These are phyloP conservation scores for Octonoba sinensis DNA, from an alignment of 2,888 invertebrate species.

Conservation along the genomic window DNA sequence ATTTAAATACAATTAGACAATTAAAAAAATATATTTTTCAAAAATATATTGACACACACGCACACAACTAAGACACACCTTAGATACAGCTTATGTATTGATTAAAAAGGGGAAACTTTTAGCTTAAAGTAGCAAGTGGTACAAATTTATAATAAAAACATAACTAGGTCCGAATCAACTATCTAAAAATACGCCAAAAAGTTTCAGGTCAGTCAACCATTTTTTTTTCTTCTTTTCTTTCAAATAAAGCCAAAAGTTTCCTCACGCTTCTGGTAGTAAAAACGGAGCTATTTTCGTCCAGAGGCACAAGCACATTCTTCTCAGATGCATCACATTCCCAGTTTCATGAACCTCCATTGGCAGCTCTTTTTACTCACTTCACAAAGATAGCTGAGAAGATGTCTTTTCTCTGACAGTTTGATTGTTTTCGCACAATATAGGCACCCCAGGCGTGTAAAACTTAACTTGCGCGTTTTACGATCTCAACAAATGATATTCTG, in stretches of 20 bases:
- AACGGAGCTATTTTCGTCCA: slow-evolving; percentile 45
- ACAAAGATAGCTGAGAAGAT: slow-evolving; percentile 10
- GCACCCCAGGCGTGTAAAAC: slow-evolving; percentile 35
- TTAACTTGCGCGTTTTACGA: slow-evolving; percentile 37
- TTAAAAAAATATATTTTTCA: too few relatives aligned
- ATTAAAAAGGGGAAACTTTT: too few relatives aligned
- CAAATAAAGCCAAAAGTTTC: slow-evolving; percentile 17
- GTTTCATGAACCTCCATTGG: slow-evolving; percentile 23
- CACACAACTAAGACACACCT: too few relatives aligned
- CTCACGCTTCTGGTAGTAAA: slow-evolving; percentile 32
- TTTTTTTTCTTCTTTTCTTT: slow-evolving; percentile 12
- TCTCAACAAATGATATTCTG: slow-evolving; percentile 54
- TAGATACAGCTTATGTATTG: too few relatives aligned
- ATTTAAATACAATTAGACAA: too few relatives aligned
- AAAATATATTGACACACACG: too few relatives aligned
- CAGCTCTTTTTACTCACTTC: slow-evolving; percentile 13
- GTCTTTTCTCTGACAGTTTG: slow-evolving; percentile 43
- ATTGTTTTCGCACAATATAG: slow-evolving; percentile 43
- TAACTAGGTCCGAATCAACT: too few relatives aligned
- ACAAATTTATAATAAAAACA: too few relatives aligned
- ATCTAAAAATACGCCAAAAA: slow-evolving; percentile 7
- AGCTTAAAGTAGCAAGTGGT: too few relatives aligned
- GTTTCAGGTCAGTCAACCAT: slow-evolving; percentile 40
- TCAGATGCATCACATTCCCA: slow-evolving; percentile 8
- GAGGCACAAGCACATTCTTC: slow-evolving; percentile 26